Evolutionary conservation across 2,797 vertebrate species (phyloP), one percentile per base, ranked within the genome.

Genomic region (Nyctalus aviator): DNA sequence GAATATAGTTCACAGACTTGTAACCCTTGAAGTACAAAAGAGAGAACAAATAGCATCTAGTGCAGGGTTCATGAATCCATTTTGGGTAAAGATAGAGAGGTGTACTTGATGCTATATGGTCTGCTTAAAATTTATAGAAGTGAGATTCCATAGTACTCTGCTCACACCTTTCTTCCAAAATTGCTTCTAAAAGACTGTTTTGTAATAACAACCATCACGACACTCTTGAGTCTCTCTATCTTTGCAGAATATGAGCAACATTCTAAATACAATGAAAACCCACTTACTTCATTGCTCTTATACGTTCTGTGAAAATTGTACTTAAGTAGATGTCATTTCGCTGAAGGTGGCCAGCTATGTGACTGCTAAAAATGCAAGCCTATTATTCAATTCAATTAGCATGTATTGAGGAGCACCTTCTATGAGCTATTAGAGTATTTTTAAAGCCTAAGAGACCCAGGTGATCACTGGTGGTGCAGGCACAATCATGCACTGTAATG

Each of bases 271-370:
- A 62, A 32, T 55, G 59, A 37, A 41, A 86, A 79, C 41, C 6
- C 59, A 84, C 13, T 30, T 23, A 30, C 57, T 50, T 12, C 12
- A 12, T 21, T 11, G 7, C 14, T 88, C 86, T 93, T 83, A 69
- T 1, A 32, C 15, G 57, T 50, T 83, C 90, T 68, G 44, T 41
- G n/a, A 23, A 64, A 86, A 88, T 13, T 55, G 0, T 41, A 81
- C n/a, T 88, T 86, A 44, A 92, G 81, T 73, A 66, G 17, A 76
- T 83, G 27, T 6, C 90, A 57, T 66, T 81, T 68, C 57, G 18
- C 57, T 53, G 30, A 93, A 89, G 57, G 11, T 59, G 71, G 57
- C 55, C n/a, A 66, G 84, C 76, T 69, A 25, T 27, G 64, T 90
- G 50, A 76, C 30, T 64, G 44, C 44, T 91, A 53, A 59, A 69